Evolutionary conservation across 2,888 invertebrate species (phyloP), one percentile per base, ranked within the genome.

Genomic region (Teinopalpus imperialis): DNA sequence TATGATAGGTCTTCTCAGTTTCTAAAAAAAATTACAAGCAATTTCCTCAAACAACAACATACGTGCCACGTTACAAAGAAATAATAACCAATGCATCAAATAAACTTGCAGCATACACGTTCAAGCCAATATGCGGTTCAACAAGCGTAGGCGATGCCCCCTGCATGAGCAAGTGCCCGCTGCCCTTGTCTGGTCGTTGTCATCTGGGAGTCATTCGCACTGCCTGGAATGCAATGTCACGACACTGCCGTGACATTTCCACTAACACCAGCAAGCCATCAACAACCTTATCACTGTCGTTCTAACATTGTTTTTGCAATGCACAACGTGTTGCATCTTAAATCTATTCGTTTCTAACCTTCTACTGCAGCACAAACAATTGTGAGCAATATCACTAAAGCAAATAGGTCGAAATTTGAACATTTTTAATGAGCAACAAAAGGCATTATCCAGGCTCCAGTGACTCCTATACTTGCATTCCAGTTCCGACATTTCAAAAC

Each of bases 111-210:
- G 14, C 39, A 23, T 41, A 49, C 35, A 47, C 39, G 26, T 34
- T 43, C 34, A 29, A 37, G 37, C 14, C 30, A 39, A 45, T 43
- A 35, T 34, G 32, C 39, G 40, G 32, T 40, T 45, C 46, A 52
- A 49, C 49, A 48, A 44, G 57, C 49, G 54, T 63, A 64, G 62
- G 60, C 60, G 63, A 67, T 64, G 70, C 61, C 59, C 62, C 61
- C 61, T 53, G 73, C 69, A 73, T 74, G 64, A 62, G 63, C 75
- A 70, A 77, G 65, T 69, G 67, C 36, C 26, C 31, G 51, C 61
- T 86, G 86, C 81, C 85, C 87, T 86, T 87, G 87, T 85, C 83
- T 86, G 85, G 81, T 56, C 83, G 73, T 76, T 85, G 85, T 85
- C 86, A 81, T 81, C 80, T 64, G 53, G 56, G 61, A 81, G 83